These are phyloP conservation scores for Falco biarmicus DNA, from an alignment of 2,797 vertebrate species.

Conservation along the genomic window DNA sequence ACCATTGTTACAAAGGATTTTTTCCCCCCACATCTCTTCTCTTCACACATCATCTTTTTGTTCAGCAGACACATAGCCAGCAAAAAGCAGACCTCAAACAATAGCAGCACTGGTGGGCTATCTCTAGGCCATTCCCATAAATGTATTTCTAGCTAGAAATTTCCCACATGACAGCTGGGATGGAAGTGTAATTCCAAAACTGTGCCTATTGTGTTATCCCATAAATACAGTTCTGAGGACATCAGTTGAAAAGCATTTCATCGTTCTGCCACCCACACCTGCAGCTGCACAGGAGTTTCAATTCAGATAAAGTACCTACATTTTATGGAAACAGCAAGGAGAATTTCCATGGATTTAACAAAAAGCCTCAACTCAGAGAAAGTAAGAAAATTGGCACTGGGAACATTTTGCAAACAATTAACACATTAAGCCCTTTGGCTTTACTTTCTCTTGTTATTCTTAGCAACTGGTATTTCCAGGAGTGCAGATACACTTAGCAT, in stretches of 20 bases:
- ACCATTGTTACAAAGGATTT: not conserved
- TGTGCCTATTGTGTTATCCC: not conserved
- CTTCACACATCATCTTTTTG: not conserved
- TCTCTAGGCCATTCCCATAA: not conserved
- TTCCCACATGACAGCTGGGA: not conserved
- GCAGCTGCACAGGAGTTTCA: conserved; percentile 14
- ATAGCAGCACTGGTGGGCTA: not conserved
- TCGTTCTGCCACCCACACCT: not conserved
- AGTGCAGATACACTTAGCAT: not conserved
- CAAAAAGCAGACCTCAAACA: not conserved
- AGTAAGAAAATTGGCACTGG: not conserved
- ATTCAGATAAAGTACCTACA: conserved; percentile 11
- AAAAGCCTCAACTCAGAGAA: not conserved
- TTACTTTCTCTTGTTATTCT: not conserved
- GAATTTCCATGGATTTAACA: conserved; percentile 30
- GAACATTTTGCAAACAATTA: not conserved
- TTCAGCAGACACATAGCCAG: not conserved
- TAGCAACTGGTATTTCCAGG: conserved; percentile 12
- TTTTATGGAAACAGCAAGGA: conserved; percentile 42
- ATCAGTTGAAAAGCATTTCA: conserved; percentile 2
- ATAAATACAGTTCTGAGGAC: not conserved
- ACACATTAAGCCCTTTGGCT: not conserved
- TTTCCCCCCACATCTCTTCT: not conserved
- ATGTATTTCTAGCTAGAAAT: not conserved
- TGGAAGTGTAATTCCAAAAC: not conserved